Conservation (phyloP, 1,140 invertebrate genomes). For the Drosophila mayri region DNA sequence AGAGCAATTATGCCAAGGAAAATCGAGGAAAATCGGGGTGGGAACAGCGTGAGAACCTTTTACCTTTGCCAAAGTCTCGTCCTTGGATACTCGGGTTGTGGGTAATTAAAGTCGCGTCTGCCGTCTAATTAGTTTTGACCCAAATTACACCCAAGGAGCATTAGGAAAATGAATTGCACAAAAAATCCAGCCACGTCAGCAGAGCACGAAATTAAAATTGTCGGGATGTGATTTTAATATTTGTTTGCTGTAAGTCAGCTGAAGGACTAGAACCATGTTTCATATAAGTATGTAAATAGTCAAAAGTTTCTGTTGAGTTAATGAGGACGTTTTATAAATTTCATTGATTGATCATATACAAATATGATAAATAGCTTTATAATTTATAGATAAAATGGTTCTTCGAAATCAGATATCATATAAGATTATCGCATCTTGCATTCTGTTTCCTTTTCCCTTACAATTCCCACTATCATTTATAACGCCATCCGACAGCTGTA, state of each 20-base stretch:
- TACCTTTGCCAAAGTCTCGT: conserved; percentile 16
- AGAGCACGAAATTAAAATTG: conserved; percentile 34
- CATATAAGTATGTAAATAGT: neutral
- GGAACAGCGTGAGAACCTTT: neutral
- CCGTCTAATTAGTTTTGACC: conserved; percentile 75
- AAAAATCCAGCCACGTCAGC: conserved; percentile 21
- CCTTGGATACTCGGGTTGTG: conserved; percentile 30
- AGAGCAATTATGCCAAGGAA: conserved; percentile 14
- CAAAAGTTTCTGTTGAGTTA: neutral
- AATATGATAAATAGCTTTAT: too few relatives aligned
- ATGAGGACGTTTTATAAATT: too few relatives aligned
- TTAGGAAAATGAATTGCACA: conserved; percentile 74
- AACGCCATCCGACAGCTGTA: conserved; percentile 29
- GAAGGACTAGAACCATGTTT: neutral
- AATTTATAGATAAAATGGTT: too few relatives aligned
- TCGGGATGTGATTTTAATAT: conserved; percentile 75
- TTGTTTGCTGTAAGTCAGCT: conserved; percentile 25
- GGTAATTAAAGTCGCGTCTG: conserved; percentile 68
- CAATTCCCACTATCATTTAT: conserved; percentile 11
- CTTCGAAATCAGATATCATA: conserved; percentile 56
- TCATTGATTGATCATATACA: too few relatives aligned
- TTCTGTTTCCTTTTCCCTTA: neutral
- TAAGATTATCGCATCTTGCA: conserved; percentile 10
- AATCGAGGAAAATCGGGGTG: neutral
- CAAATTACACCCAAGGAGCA: conserved; percentile 60